Evolutionary conservation across 1,140 invertebrate genomes (phyloP).

Genomic region (Drosophila ananassae): DNA sequence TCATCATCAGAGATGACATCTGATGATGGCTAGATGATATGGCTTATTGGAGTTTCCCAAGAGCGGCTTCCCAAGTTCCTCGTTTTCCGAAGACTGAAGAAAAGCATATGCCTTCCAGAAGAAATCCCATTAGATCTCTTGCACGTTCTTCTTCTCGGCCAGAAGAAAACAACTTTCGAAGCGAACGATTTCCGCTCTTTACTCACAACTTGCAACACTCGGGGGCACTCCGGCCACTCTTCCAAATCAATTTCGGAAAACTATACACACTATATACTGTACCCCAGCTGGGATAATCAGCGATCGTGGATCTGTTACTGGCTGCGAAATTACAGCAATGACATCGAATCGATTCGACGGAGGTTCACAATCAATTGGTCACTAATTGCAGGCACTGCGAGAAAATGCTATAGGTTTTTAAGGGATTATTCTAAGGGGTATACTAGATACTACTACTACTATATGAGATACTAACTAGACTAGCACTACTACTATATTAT

Average conservation of each 20-base stretch:
- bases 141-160: constrained; percentile 55
- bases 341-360: constrained; percentile 38
- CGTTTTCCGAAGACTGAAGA: constrained; percentile 28
- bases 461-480: too few species aligned
- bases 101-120: constrained; percentile 53
- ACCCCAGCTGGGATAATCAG: constrained; percentile 15
- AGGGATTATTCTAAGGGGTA: not conserved
- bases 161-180: constrained; percentile 46
- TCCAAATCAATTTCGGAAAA: constrained; percentile 28
- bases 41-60: constrained; percentile 9
- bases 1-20: not conserved
- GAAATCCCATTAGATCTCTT: constrained; percentile 51
- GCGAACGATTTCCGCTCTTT: constrained; percentile 11
- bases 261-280: not conserved
- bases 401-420: constrained; percentile 19
- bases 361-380: constrained; percentile 30
- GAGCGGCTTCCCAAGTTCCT: constrained; percentile 20
- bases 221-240: not conserved
- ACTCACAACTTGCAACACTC: not conserved
- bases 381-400: constrained; percentile 47
- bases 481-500: too few species aligned
- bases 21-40: constrained; percentile 9
- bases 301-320: constrained; percentile 30
- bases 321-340: constrained; percentile 26
- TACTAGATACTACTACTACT: too few species aligned